Evolutionary conservation across 2,888 invertebrate species (phyloP).

Genomic region (Luperina nickerlii): DNA sequence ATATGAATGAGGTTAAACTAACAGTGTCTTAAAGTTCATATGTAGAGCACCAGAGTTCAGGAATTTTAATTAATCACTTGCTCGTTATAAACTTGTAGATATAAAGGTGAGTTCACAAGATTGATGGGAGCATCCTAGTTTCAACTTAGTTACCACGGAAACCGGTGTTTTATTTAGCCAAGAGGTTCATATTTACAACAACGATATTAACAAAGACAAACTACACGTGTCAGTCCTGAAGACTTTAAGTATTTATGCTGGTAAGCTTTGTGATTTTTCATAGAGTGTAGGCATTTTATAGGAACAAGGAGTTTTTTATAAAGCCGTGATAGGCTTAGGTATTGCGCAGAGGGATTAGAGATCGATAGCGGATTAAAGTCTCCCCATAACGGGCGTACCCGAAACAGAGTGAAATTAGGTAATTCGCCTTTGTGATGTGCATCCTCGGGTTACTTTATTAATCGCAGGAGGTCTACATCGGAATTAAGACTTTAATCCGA

Average conservation of each 20-base stretch:
- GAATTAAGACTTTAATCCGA: constrained; percentile 30
- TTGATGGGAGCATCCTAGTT: constrained; percentile 27
- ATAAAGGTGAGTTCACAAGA: constrained; percentile 30
- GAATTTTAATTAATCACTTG: constrained; percentile 44
- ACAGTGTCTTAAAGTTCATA: constrained; percentile 27
- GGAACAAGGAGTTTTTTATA: constrained; percentile 42
- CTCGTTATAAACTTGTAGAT: constrained; percentile 30
- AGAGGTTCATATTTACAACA: constrained; percentile 4
- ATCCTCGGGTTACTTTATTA: constrained; percentile 71
- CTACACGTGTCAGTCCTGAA: not conserved
- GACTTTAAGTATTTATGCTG: not conserved
- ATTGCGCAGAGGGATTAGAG: constrained; percentile 68
- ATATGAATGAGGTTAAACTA: constrained; percentile 21
- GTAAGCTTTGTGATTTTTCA: constrained; percentile 9
- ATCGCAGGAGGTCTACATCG: constrained; percentile 55
- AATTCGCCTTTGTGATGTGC: constrained; percentile 78
- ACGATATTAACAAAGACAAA: not conserved
- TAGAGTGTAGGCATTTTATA: constrained; percentile 13
- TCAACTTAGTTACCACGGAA: constrained; percentile 18
- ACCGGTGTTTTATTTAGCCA: constrained; percentile 8
- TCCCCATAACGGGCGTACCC: constrained; percentile 69
- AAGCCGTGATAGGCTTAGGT: constrained; percentile 56
- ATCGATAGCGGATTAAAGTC: constrained; percentile 77
- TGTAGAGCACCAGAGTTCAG: constrained; percentile 14
- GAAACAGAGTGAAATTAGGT: constrained; percentile 80